Evolutionary conservation across 2,888 invertebrate genomes (phyloP), one percentile per base, ranked within the genome.

Genomic region (Hedya salicella): DNA sequence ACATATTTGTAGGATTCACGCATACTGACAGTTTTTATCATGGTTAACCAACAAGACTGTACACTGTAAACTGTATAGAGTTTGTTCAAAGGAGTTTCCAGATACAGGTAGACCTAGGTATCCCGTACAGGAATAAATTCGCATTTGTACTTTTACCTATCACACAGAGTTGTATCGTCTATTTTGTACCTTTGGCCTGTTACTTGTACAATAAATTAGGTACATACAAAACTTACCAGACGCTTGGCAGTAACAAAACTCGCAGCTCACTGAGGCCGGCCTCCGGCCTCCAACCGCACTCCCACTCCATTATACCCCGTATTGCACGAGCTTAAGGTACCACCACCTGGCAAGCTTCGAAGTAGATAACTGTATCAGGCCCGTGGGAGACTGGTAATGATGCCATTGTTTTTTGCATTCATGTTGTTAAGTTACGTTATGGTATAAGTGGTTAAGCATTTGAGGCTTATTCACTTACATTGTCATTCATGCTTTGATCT

Each of bases 331-430:
- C 4, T 17, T 4, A 13, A 42, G 65, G 64, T 21, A 50, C 50
- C 54, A 67, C 52, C 3, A 46, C 17, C 32, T 19, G 48, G 40
- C 54, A 67, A 69, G 65, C 59, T 66, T 66, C 44, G 6, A 44
- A 39, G 62, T 65, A 68, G 68, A 65, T 73, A 69, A 54, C 63
- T 61, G 66, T 69, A 70, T 71, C 70, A 67, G 68, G 71, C 64
- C 44, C 76, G 75, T 77, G 77, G 73, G 78, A 78, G 54, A 52
- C 40, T 48, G 46, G 66, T 67, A 72, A 64, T 60, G 68, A 66
- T 50, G 71, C 67, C 53, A 76, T 78, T 74, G 76, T 75, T 72
- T 71, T 71, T 67, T 56, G 40, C 14, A 19, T 32, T 52, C 4
- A 30, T 30, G 17, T 40, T 16, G 52, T 66, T 30, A 66, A 21